Conservation (phyloP, 2,888 invertebrate species). For the Phalera bucephala region DNA sequence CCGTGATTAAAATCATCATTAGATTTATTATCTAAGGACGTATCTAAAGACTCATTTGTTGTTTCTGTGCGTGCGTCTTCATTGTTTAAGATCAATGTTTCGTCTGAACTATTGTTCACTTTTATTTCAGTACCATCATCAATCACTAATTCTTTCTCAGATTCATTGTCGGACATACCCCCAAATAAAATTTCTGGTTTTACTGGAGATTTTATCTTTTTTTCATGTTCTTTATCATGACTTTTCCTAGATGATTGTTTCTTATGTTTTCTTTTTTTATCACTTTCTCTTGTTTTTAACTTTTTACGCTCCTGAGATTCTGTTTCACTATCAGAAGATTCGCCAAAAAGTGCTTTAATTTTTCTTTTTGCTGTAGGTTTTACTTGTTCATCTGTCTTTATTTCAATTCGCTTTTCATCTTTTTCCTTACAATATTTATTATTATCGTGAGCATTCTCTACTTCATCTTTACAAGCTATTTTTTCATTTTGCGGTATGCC, state of each 20-base stretch:
- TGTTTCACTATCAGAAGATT: constrained; percentile 71
- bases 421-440: constrained; percentile 13
- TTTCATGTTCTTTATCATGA: constrained; percentile 14
- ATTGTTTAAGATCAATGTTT: constrained; percentile 26
- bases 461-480: neutral
- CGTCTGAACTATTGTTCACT: constrained; percentile 30
- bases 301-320: constrained; percentile 46
- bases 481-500: constrained; percentile 52
- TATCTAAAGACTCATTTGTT: constrained; percentile 6
- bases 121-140: constrained; percentile 40
- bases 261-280: constrained; percentile 27
- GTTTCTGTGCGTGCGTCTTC: neutral
- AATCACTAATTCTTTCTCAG: constrained; percentile 59
- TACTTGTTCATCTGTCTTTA: constrained; percentile 38
- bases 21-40: constrained; percentile 13
- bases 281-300: constrained; percentile 35
- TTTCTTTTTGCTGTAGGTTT: constrained; percentile 63
- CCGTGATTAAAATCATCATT: constrained; percentile 13
- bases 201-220: constrained; percentile 10
- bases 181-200: constrained; percentile 21
- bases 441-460: constrained; percentile 15
- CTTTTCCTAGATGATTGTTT: constrained; percentile 21
- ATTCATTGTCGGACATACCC: constrained; percentile 44
- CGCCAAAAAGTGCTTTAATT: constrained; percentile 78
- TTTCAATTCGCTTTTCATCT: constrained; percentile 18